phyloP scores from a whole-genome alignment of 2,888 invertebrate species.

The Himalopsyche anomala region DNA sequence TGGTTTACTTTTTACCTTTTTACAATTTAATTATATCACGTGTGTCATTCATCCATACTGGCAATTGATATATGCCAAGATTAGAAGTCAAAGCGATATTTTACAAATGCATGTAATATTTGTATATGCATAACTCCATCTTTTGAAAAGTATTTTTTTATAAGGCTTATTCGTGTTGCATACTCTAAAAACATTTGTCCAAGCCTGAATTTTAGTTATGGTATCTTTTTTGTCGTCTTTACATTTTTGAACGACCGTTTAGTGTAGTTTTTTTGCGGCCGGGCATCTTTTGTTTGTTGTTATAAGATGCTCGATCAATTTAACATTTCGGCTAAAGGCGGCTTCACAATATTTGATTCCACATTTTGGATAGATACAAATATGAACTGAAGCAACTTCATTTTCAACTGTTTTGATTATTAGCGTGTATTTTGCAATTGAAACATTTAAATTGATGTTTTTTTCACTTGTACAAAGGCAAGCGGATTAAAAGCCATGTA shows the following conservation, averaged over 20 bases:
- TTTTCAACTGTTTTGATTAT: no score
- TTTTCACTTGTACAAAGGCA: no score
- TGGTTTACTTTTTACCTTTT: no score
- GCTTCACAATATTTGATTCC: not conserved
- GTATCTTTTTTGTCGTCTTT: slow-evolving; percentile 36
- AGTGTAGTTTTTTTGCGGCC: slow-evolving; percentile 41
- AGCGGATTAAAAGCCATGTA: no score
- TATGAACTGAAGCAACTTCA: not conserved
- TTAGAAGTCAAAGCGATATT: no score
- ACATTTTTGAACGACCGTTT: slow-evolving; percentile 31
- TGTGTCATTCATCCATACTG: no score
- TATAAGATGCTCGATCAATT: slow-evolving; percentile 43
- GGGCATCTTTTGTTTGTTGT: slow-evolving; percentile 31
- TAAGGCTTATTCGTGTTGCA: not conserved
- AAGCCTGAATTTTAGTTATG: slow-evolving; percentile 32
- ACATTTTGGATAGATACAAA: not conserved
- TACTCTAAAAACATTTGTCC: slow-evolving; percentile 27
- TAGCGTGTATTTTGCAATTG: no score
- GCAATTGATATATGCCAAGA: no score
- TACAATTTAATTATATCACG: no score
- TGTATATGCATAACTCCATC: no score
- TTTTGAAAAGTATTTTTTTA: not conserved
- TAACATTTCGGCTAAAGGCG: slow-evolving; percentile 27
- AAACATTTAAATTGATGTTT: no score
- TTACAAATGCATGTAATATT: no score